These are phyloP conservation scores for Ferrisia virgata DNA, from an alignment of 2,888 invertebrate genomes.

Conservation along the genomic window DNA sequence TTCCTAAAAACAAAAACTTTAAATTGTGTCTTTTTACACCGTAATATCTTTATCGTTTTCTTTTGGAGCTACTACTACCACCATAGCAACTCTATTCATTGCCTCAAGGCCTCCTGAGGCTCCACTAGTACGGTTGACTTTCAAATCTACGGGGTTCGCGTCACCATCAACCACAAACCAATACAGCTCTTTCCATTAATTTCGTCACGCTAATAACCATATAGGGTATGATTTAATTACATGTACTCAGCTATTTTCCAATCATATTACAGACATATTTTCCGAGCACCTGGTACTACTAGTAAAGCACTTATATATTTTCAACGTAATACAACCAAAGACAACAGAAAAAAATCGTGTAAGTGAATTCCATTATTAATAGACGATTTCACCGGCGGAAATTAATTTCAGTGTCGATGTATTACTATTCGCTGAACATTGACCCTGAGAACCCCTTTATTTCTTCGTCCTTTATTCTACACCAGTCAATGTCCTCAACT, in stretches of 20 bases:
- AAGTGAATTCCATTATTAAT: neutral
- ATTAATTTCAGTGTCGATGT: neutral
- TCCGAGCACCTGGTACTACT: neutral
- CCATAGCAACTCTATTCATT: neutral
- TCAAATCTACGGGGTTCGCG: neutral
- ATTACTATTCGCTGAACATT: neutral
- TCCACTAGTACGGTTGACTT: neutral
- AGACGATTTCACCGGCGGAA: neutral
- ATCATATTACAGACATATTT: neutral
- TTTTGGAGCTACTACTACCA: neutral
- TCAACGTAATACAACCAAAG: neutral
- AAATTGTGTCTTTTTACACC: neutral
- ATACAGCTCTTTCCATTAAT: neutral
- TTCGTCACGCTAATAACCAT: constrained; percentile 11
- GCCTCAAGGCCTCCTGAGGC: neutral
- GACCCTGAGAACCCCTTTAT: neutral
- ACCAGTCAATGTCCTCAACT: neutral
- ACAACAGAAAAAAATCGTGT: neutral
- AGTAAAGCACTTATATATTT: neutral
- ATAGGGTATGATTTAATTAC: neutral
- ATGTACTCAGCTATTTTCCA: neutral
- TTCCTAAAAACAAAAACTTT: neutral
- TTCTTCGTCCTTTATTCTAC: neutral
- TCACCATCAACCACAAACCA: neutral
- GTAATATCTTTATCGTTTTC: neutral